Conservation (phyloP, 2,888 invertebrate species). For the Exocentrus adspersus region DNA sequence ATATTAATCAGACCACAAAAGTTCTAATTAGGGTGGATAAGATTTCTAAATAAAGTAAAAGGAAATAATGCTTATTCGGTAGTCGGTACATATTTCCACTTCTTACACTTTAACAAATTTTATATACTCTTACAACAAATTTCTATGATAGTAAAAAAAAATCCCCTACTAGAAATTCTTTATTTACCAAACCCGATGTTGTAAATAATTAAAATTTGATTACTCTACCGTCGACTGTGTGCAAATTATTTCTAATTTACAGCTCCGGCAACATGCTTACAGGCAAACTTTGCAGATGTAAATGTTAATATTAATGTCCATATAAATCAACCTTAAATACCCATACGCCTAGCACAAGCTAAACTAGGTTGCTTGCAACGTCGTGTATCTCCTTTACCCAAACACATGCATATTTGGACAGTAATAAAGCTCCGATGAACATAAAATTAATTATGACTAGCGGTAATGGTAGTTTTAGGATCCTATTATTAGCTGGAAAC, state of each 20-base stretch:
- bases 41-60: background rate
- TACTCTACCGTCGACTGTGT: background rate
- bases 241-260: background rate
- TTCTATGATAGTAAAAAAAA: too few species aligned
- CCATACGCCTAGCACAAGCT: background rate
- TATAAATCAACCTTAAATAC: background rate
- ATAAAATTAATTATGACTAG: too few species aligned
- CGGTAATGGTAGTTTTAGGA: too few species aligned
- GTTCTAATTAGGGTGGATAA: background rate
- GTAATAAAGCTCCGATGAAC: too few species aligned
- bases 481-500: too few species aligned
- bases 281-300: background rate
- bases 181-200: background rate
- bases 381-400: background rate
- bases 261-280: background rate
- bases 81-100: background rate
- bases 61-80: too few species aligned
- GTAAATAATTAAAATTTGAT: background rate
- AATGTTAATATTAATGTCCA: background rate
- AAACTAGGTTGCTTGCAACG: background rate
- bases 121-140: too few species aligned
- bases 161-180: too few species aligned
- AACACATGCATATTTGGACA: background rate
- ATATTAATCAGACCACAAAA: slow-evolving; percentile 14
- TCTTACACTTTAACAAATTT: too few species aligned